phyloP scores from a whole-genome alignment of 2,888 invertebrate species.

The Aleiodes testaceus region DNA sequence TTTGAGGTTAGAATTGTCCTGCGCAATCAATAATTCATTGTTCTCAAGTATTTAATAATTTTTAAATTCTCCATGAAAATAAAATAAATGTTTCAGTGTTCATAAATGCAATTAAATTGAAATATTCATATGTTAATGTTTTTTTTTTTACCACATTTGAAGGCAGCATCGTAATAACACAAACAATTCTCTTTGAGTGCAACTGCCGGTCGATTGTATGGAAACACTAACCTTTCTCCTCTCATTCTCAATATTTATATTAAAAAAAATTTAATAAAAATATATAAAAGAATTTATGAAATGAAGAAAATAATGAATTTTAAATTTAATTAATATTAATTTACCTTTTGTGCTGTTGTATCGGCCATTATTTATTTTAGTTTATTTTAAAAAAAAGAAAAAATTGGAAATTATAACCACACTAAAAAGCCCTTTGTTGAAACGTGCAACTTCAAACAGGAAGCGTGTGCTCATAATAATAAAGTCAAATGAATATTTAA shows the following conservation, averaged over 20 bases:
- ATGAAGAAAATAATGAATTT: not conserved
- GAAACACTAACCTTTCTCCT: slow-evolving; percentile 51
- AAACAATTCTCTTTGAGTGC: slow-evolving; percentile 48
- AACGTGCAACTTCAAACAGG: slow-evolving; percentile 68
- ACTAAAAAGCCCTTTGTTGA: slow-evolving; percentile 57
- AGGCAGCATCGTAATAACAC: slow-evolving; percentile 54
- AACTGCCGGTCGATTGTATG: slow-evolving; percentile 54
- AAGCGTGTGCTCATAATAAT: slow-evolving; percentile 47
- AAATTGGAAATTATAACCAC: slow-evolving; percentile 61
- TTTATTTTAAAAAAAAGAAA: slow-evolving; percentile 56
- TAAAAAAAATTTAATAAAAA: not conserved
- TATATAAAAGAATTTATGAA: not conserved
- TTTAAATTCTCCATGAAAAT: not conserved
- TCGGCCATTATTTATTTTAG: slow-evolving; percentile 60
- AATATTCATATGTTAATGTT: slow-evolving; percentile 34
- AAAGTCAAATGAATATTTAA: not conserved
- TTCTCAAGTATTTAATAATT: slow-evolving; percentile 29
- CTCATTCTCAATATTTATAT: not conserved
- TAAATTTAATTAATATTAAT: slow-evolving; percentile 3
- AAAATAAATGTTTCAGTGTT: not conserved
- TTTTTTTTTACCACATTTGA: slow-evolving; percentile 55
- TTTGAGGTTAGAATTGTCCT: slow-evolving; percentile 34
- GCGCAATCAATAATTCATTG: slow-evolving; percentile 31
- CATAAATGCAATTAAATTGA: slow-evolving; percentile 4
- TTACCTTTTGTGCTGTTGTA: slow-evolving; percentile 62